Evolutionary conservation across 2,888 invertebrate species (phyloP), one percentile per base, ranked within the genome.

Genomic region (Leptopilina drosophilae): DNA sequence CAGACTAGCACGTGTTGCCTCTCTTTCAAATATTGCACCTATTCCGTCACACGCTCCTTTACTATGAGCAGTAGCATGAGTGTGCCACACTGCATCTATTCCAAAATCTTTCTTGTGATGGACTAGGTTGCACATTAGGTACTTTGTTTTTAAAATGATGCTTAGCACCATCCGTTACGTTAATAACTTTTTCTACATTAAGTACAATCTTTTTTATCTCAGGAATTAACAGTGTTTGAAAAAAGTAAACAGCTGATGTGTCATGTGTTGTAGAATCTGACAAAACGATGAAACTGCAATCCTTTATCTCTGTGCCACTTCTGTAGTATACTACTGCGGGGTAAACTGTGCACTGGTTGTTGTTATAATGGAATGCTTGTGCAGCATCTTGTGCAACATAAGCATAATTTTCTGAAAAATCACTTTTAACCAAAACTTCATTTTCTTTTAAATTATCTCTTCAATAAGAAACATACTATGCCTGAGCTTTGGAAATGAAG

Each of bases 31-130:
- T 12, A n/a, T 65, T 3, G 69, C 78, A n/a, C 78, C 64, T 3
- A 75, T 49, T 8, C 78, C 78, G 33, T 78, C 75, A 20, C 78
- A 78, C 0, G 53, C 78, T 12, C 64, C 42, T 75, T 78, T 75
- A 14, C 75, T 64, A 75, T 75, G 64, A 7, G 78, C 69, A 33
- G 75, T 75, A 9, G 78, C 77, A 49, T 33, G 26, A 12, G 33
- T 62, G 14, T 75, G 75, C 75, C 75, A 73, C n/a, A 75, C 75
- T 3, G 78, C 78, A n/a, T 64, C 40, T 46, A 78, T 53, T 3
- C 33, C 42, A 56, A 75, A 78, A 49, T 78, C 78, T 49, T 49
- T 20, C n/a, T 62, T 49, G 62, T n/a, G 78, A 46, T 46, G 46
- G 46, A 46, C 46, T 46, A 46, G 46, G 46, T 46, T 46, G 46